Conservation (phyloP, 2,113 vertebrate species). For the Ageneiosus marmoratus region DNA sequence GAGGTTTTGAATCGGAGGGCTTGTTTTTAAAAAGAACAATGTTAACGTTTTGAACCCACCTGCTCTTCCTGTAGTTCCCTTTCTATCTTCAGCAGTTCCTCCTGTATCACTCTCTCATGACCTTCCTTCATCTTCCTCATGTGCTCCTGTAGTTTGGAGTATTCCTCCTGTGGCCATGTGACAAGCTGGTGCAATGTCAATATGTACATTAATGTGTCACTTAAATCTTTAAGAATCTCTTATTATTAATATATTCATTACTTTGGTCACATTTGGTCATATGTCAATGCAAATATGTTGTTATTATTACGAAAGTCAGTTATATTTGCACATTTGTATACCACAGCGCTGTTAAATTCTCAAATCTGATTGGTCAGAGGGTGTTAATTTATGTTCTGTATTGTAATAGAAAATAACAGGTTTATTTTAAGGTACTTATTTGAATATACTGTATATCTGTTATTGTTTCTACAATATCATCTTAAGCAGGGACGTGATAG, state of each 20-base stretch:
- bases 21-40: not conserved
- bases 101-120: constrained; percentile 73
- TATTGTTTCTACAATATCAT: no score
- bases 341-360: no score
- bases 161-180: constrained; percentile 65
- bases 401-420: not conserved
- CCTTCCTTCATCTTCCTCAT: constrained; percentile 73
- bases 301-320: not conserved
- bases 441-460: no score
- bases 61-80: constrained; percentile 56
- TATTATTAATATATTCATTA: constrained; percentile 33
- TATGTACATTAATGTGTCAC: not conserved
- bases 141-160: constrained; percentile 69
- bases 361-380: not conserved
- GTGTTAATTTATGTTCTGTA: not conserved
- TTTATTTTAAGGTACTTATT: not conserved
- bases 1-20: no score
- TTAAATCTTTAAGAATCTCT: not conserved
- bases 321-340: not conserved
- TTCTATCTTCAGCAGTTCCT: constrained; percentile 74
- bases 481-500: no score
- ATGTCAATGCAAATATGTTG: not conserved
- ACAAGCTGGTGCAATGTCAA: constrained; percentile 43
- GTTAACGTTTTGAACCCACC: constrained; percentile 32
- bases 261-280: not conserved